Conservation (phyloP, 2,888 invertebrate genomes). For the Xanthorhoe designata region DNA sequence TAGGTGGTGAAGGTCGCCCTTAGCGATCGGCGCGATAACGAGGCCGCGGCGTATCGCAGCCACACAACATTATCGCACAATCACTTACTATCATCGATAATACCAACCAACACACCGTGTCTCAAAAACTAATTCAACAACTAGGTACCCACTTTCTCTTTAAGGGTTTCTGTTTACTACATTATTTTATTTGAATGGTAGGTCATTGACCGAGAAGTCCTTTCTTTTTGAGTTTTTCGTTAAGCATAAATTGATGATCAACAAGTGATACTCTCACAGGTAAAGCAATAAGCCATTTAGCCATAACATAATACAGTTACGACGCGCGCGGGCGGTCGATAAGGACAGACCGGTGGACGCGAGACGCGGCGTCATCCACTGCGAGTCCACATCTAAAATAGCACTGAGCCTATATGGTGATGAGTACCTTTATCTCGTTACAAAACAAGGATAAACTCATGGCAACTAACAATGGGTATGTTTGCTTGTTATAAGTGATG, state of each 20-base stretch:
- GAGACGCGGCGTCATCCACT: background rate
- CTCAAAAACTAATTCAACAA: too few relatives aligned
- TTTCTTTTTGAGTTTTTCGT: background rate
- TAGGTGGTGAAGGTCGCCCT: background rate
- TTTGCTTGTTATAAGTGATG: background rate
- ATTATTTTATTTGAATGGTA: constrained; percentile 5
- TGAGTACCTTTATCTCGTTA: background rate
- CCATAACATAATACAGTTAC: background rate
- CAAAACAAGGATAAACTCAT: background rate
- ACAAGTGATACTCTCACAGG: background rate
- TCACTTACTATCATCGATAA: background rate
- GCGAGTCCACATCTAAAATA: background rate
- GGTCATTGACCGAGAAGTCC: background rate
- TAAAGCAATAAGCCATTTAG: constrained; percentile 7
- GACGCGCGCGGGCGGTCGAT: constrained; percentile 28
- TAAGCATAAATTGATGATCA: background rate
- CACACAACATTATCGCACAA: background rate
- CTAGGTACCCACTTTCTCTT: too few relatives aligned
- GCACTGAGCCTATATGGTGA: background rate
- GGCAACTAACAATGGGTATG: background rate
- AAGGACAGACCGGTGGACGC: constrained; percentile 19
- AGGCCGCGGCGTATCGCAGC: background rate
- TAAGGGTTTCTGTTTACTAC: too few relatives aligned
- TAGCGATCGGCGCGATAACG: background rate
- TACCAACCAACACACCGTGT: background rate